phyloP scores from a whole-genome alignment of 2,113 vertebrate species.

The Montifringilla adamsi region DNA sequence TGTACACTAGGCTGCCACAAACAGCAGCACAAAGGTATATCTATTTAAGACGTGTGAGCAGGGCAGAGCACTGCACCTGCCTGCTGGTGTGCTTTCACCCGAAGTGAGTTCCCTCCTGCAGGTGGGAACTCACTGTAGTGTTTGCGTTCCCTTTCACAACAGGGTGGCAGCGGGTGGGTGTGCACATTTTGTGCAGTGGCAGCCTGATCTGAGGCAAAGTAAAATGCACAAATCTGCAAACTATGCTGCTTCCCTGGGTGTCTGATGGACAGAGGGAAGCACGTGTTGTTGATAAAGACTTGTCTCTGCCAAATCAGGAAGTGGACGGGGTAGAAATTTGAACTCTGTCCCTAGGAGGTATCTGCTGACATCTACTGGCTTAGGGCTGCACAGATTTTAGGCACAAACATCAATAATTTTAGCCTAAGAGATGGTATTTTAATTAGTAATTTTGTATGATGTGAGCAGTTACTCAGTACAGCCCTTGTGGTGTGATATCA shows the following conservation, averaged over 20 bases:
- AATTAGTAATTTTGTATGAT: neutral
- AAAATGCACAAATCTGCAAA: neutral
- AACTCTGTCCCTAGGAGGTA: neutral
- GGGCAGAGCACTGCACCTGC: neutral
- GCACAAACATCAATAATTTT: neutral
- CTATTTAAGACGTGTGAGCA: accelerated
- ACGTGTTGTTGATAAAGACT: neutral
- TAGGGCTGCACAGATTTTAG: neutral
- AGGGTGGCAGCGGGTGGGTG: accelerated
- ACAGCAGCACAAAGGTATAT: neutral
- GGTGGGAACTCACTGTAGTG: neutral
- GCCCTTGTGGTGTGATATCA: neutral
- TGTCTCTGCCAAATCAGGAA: neutral
- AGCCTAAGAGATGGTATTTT: neutral
- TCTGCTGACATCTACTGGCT: neutral
- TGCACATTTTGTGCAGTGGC: neutral
- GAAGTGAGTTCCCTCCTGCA: neutral
- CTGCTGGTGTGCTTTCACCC: neutral
- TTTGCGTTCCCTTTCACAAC: neutral
- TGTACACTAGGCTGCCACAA: neutral
- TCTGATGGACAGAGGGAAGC: too few relatives aligned
- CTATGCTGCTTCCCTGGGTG: neutral
- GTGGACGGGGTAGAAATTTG: neutral
- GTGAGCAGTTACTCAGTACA: neutral
- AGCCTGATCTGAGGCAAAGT: neutral